Evolutionary conservation across 2,888 invertebrate genomes (phyloP), one percentile per base, ranked within the genome.

Genomic region (Nephrotoma guestfalica): DNA sequence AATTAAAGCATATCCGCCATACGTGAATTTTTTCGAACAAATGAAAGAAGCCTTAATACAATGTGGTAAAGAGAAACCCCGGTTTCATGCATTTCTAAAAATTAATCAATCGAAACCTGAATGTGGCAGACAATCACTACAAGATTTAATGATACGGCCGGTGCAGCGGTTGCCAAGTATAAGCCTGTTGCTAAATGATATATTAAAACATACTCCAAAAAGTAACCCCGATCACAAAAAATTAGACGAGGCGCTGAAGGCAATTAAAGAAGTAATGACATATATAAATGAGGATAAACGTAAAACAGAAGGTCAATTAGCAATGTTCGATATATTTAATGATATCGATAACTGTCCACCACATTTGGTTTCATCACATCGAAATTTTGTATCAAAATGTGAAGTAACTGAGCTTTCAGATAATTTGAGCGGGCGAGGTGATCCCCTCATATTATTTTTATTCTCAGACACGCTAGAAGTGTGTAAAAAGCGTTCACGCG

Each of bases 21-120:
- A 98, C 92, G 96, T 99, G 87, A 99, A 99, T 93, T 99, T 97
- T 93, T 99, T 98, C 92, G 99, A 99, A 92, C 97, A 97, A 91
- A 97, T 98, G 92, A 98, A 98, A 92, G 97, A 98, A 90, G 96
- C 97, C 93, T 94, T 99, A 90, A 93, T 94, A 89, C 94, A 95
- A 90, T 98, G 98, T 93, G 98, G 98, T 93, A 94, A 94, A 90
- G 96, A 95, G 90, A 98, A 98, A 92, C 98, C 98, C 71, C 94
- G 98, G 91, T 99, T 99, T 93, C 98, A 99, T 93, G 99, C 99
- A 90, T 99, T 99, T 93, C 94, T 99, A 88, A 99, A 98, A 93
- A 97, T 98, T 89, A 96, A 97, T 91, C 96, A 97, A 92, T 96
- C 96, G 57, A 96, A 96, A 91, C 97, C 98, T 6, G 99, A 99